These are phyloP conservation scores for Chalcis sispes DNA, from an alignment of 2,888 invertebrate genomes.

Conservation along the genomic window DNA sequence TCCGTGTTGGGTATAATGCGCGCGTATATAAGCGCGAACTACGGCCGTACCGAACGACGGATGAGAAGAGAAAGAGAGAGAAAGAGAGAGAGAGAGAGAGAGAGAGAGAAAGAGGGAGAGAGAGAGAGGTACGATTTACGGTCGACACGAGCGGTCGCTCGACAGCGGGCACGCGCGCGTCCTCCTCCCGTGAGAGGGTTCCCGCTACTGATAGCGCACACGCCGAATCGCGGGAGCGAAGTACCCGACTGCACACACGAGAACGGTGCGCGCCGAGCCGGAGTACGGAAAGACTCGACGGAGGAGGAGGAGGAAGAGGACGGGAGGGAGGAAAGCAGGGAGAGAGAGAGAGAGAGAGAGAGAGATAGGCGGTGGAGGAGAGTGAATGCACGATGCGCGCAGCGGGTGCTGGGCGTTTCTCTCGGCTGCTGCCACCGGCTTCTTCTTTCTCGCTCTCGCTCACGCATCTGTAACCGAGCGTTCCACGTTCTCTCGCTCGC, in stretches of 20 bases:
- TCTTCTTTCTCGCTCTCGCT: neutral
- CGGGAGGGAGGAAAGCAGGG: neutral
- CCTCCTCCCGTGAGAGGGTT: neutral
- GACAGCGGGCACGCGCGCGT: neutral
- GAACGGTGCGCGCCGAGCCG: too few relatives aligned
- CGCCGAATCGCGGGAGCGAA: neutral
- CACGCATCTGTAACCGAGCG: too few relatives aligned
- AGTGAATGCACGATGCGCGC: neutral
- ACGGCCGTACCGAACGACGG: too few relatives aligned
- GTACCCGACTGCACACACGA: too few relatives aligned
- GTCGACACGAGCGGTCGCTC: neutral
- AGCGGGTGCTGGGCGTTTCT: constrained; percentile 12
- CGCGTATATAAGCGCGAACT: too few relatives aligned
- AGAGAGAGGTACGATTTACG: too few relatives aligned
- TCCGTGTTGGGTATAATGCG: too few relatives aligned
- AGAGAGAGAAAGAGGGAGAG: neutral
- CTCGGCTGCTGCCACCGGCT: neutral
- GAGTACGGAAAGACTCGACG: too few relatives aligned
- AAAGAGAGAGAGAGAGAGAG: neutral
- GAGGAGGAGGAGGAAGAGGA: too few relatives aligned
- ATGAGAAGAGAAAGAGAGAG: too few relatives aligned
- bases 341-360: neutral
- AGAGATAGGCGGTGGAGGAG: neutral
- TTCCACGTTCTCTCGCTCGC: too few relatives aligned
- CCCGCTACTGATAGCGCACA: neutral